Evolutionary conservation across 2,888 invertebrate species (phyloP).

Genomic region (Aricia artaxerxes): DNA sequence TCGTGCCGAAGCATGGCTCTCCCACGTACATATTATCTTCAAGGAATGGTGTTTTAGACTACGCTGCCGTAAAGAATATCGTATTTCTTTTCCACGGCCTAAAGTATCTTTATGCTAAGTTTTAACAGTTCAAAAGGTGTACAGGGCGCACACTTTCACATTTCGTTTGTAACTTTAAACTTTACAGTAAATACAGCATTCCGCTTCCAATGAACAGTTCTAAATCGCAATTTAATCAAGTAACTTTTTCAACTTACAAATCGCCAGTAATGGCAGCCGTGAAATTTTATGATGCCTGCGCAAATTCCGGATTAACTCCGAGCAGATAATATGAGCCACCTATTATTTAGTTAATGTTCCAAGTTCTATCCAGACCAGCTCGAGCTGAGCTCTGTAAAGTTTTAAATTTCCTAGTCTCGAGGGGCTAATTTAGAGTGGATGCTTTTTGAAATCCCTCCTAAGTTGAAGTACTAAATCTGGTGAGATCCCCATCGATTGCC

Average conservation of each 20-base stretch:
- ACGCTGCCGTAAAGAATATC: no score
- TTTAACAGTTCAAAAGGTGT: neutral
- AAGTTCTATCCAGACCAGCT: slow-evolving; percentile 42
- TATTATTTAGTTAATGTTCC: slow-evolving; percentile 43
- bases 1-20: no score
- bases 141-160: no score
- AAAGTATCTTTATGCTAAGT: neutral
- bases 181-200: neutral
- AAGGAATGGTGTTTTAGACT: no score
- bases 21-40: neutral
- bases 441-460: slow-evolving; percentile 44
- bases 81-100: neutral
- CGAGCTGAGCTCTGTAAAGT: slow-evolving; percentile 31
- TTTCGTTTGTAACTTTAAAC: neutral
- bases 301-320: slow-evolving; percentile 42
- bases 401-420: slow-evolving; percentile 23
- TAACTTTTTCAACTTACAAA: neutral
- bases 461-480: slow-evolving; percentile 63
- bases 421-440: slow-evolving; percentile 39
- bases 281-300: slow-evolving; percentile 40
- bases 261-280: slow-evolving; percentile 18
- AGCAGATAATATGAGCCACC: slow-evolving; percentile 44
- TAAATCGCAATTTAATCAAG: neutral
- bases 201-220: neutral
- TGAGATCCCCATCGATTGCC: slow-evolving; percentile 66